Base-by-base conservation (phyloP, 64 coral and sea anemone species). In the Anthopleura sola region DNA sequence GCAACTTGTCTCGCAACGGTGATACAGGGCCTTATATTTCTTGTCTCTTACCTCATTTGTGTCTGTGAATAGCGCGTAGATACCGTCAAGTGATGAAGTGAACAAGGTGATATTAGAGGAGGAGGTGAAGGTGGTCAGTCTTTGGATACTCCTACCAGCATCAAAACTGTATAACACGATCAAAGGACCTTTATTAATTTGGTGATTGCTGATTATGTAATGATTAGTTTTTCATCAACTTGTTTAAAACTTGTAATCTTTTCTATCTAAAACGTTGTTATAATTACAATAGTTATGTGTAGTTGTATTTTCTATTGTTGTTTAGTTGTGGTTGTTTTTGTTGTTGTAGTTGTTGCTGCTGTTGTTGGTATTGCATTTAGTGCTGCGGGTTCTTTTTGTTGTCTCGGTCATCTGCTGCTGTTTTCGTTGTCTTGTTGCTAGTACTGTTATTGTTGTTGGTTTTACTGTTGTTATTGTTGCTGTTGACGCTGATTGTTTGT, bases 61-160 rank as follows among this genome's bases (percentile, higher is more conserved):
- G 58, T 94, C 83, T 76, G 96, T 92, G 15, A 92, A 80, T 20
- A 98, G 92, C n/a, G 93, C 92, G 85, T 90, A 98, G n/a, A 49
- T 87, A 29, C 92, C 96, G 85, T 98, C 92, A 26, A 76, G 31
- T 14, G 92, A 89, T 5, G 92, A 92, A 5, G 87, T 94, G 47
- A 98, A 93, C 28, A 94, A 54, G 3, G 88, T 78, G 55, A 98
- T 94, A 17, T 69, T 84, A n/a, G 86, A 90, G 29, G 80, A 82
- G 20, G 82, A 83, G 37, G 86, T 78, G 50, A 94, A 89, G 28
- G 31, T 49, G 12, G 83, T 87, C 7, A 98, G 85, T 86, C 96
- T 94, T 29, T 90, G 80, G 23, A 98, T 26, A 23, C 86, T 75
- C 31, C 23, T 37, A 31, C 96, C 96, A 28, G 86, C 84, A 64